Conservation (phyloP, 2,888 invertebrate genomes). For the Lasioglossum morio region DNA sequence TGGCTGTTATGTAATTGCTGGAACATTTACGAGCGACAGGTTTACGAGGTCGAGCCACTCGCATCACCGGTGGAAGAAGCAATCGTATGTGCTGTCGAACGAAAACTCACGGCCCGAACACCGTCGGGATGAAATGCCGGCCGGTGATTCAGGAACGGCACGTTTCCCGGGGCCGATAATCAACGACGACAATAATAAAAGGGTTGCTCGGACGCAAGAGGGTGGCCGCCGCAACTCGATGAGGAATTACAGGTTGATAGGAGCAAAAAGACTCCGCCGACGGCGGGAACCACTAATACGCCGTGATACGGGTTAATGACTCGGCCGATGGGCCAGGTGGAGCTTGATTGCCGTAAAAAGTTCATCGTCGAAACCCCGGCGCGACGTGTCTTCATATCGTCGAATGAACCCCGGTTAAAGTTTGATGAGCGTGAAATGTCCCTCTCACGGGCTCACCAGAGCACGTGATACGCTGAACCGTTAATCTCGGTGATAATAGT, state of each 20-base stretch:
- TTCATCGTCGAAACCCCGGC: not conserved
- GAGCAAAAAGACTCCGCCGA: not conserved
- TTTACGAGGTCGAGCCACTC: conserved; percentile 57
- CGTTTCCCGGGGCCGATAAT: conserved; percentile 28
- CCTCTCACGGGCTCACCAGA: not conserved
- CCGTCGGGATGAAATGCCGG: conserved; percentile 60
- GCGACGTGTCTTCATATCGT: conserved; percentile 14
- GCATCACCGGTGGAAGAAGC: conserved; percentile 31
- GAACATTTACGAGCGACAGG: conserved; percentile 50
- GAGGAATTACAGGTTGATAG: conserved; percentile 14
- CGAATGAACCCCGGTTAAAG: conserved; percentile 4
- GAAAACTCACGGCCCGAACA: conserved; percentile 52
- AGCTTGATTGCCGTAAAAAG: conserved; percentile 28
- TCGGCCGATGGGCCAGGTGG: not conserved
- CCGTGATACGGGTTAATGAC: conserved; percentile 12
- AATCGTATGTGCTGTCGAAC: conserved; percentile 55
- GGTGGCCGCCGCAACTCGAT: not conserved
- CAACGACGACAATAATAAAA: conserved; percentile 35
- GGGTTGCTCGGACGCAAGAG: not conserved
- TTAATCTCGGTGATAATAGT: conserved; percentile 9
- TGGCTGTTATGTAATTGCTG: conserved; percentile 56
- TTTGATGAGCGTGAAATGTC: conserved; percentile 29
- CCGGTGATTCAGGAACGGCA: conserved; percentile 54
- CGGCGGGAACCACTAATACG: conserved; percentile 20
- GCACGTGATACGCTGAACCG: conserved; percentile 11